These are phyloP conservation scores for Istiophorus platypterus DNA, from an alignment of 2,113 vertebrate species.

Conservation along the genomic window DNA sequence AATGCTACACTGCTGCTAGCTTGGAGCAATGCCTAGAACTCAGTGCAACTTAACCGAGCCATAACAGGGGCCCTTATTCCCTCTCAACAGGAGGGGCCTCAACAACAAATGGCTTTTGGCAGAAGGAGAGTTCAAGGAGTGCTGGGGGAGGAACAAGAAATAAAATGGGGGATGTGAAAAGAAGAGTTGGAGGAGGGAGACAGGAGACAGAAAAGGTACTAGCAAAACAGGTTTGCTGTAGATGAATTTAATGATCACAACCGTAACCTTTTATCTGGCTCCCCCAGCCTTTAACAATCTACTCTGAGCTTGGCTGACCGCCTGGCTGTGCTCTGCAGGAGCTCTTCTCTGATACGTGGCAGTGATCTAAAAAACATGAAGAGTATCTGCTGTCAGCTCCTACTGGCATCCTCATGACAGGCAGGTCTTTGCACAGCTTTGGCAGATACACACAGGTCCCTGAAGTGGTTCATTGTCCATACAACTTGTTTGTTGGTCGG, in stretches of 20 bases:
- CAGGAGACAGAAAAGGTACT: background rate
- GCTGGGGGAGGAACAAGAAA: constrained; percentile 30
- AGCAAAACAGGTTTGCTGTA: constrained; percentile 22
- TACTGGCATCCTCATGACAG: constrained; percentile 28
- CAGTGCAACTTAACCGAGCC: constrained; percentile 64
- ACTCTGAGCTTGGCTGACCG: constrained; percentile 12
- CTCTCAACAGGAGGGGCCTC: constrained; percentile 71
- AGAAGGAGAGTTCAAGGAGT: constrained; percentile 57
- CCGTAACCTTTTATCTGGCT: constrained; percentile 31
- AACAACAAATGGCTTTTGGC: constrained; percentile 57
- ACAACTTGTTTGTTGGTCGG: constrained; percentile 35
- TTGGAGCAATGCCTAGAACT: constrained; percentile 76
- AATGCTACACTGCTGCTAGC: constrained; percentile 77
- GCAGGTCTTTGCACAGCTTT: constrained; percentile 21
- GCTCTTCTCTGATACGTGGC: constrained; percentile 33
- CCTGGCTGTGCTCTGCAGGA: constrained; percentile 30
- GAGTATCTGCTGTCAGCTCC: constrained; percentile 31
- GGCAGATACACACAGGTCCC: constrained; percentile 37
- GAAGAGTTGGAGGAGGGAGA: background rate
- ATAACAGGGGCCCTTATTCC: constrained; percentile 73
- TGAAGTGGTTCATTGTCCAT: constrained; percentile 31
- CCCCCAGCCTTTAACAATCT: constrained; percentile 6
- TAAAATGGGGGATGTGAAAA: constrained; percentile 39
- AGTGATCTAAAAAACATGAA: constrained; percentile 33
- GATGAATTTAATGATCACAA: constrained; percentile 26